Percentiles rank a stretch among this genome's conserved stretches.
phyloP scores from a whole-genome alignment of 2,113 vertebrate genomes.

The Scophthalmus maximus region DNA sequence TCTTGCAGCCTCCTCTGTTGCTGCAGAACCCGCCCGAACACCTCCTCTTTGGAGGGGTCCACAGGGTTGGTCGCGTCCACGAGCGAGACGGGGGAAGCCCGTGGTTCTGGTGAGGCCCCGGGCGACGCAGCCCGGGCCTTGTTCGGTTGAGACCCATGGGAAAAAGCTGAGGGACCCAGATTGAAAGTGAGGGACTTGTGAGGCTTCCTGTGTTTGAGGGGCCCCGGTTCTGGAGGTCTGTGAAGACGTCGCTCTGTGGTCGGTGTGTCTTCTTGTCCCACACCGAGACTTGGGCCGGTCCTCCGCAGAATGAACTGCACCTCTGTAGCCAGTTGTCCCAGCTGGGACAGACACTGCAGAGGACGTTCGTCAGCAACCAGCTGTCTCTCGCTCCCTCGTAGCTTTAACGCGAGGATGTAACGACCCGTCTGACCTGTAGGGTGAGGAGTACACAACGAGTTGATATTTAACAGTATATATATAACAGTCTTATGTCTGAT shows the following conservation, averaged over 20 bases:
- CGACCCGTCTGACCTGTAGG: constrained; percentile 92
- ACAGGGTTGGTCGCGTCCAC: neutral
- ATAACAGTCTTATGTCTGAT: too few relatives aligned
- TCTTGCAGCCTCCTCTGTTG: constrained; percentile 84
- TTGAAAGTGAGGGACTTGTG: constrained; percentile 85
- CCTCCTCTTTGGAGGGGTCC: constrained; percentile 81
- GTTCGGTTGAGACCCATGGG: constrained; percentile 39
- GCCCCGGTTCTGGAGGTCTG: constrained; percentile 73
- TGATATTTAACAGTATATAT: too few relatives aligned
- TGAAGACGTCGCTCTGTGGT: constrained; percentile 12
- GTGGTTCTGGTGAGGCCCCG: constrained; percentile 53
- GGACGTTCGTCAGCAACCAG: constrained; percentile 88
- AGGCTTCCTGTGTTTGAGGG: constrained; percentile 70
- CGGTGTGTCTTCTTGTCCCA: constrained; percentile 67
- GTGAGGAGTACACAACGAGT: too few relatives aligned
- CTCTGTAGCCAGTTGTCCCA: constrained; percentile 88
- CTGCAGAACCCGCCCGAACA: constrained; percentile 83
- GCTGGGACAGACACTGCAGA: constrained; percentile 86
- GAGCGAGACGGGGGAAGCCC: constrained; percentile 37
- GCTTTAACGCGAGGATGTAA: constrained; percentile 89
- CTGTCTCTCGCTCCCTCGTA: constrained; percentile 88
- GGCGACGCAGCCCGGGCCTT: constrained; percentile 30
- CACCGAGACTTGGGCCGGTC: constrained; percentile 85
- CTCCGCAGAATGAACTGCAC: constrained; percentile 91
- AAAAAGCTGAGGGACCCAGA: constrained; percentile 73